Evolutionary conservation across 2,888 invertebrate species (phyloP).

Genomic region (Parthenolecanium corni): DNA sequence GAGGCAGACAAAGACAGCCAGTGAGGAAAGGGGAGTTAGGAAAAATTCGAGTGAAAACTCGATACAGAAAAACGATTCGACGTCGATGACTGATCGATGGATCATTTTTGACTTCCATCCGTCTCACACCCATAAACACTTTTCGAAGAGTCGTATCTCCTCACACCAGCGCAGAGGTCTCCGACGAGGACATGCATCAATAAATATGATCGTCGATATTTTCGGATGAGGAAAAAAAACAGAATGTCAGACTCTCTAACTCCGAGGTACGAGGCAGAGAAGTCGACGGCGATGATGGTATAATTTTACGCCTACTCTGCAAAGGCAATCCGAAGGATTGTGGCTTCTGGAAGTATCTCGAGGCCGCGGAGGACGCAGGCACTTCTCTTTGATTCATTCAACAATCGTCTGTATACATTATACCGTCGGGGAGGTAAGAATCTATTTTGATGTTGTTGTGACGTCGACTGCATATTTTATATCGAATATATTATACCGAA

Average conservation of each 20-base stretch:
- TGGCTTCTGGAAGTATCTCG: no score
- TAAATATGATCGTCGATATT: slow-evolving; percentile 21
- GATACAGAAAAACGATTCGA: slow-evolving; percentile 21
- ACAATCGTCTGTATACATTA: no score
- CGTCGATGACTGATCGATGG: slow-evolving; percentile 25
- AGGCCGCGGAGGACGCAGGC: no score
- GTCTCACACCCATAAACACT: no score
- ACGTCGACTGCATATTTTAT: slow-evolving; percentile 31
- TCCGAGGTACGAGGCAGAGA: background rate
- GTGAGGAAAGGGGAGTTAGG: no score
- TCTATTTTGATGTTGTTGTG: background rate
- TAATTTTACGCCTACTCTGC: slow-evolving; percentile 11
- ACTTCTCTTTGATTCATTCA: slow-evolving; percentile 3
- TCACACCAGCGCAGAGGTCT: no score
- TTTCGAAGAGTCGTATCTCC: no score
- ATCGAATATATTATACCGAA: slow-evolving; percentile 31
- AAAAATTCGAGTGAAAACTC: slow-evolving; percentile 16
- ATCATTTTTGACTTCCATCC: slow-evolving; percentile 1
- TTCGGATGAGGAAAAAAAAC: background rate
- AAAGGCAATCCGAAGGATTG: no score
- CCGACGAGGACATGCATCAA: slow-evolving; percentile 16
- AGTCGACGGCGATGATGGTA: background rate
- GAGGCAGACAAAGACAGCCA: no score
- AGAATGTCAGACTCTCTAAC: no score
- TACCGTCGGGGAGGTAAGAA: background rate